phyloP scores from a whole-genome alignment of 2,797 vertebrate genomes.

The Crossoptilon crossoptilon region DNA sequence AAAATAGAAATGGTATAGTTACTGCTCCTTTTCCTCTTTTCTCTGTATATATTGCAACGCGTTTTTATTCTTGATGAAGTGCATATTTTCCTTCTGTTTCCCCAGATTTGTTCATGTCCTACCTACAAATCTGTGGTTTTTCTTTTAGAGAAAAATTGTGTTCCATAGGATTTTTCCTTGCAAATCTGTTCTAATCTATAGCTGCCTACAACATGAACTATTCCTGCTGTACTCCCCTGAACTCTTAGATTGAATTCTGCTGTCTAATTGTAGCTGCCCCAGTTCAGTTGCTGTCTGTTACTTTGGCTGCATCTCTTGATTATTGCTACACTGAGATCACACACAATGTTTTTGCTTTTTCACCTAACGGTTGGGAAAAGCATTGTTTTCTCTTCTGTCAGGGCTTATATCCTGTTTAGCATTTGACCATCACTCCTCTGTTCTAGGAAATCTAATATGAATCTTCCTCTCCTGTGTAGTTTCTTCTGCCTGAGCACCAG shows the following conservation, averaged over 20 bases:
- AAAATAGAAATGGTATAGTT: neutral
- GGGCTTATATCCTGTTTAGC: neutral
- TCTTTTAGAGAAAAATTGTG: neutral
- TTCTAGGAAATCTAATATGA: neutral
- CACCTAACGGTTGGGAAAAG: neutral
- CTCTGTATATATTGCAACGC: neutral
- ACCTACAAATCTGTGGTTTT: neutral
- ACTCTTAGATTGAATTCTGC: neutral
- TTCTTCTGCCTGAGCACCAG: neutral
- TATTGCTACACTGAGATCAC: neutral
- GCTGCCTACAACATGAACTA: neutral
- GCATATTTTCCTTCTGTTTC: neutral
- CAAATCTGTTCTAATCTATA: neutral
- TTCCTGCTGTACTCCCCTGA: neutral
- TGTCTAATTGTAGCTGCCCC: neutral
- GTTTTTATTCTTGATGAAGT: neutral
- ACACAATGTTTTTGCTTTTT: neutral
- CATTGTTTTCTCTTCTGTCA: slow-evolving; percentile 15
- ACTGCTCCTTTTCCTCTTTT: neutral
- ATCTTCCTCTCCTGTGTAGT: neutral
- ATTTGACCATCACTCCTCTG: neutral
- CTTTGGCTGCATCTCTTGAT: neutral
- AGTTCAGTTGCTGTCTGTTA: neutral
- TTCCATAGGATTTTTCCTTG: neutral
- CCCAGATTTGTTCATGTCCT: neutral